Conservation (phyloP, 2,113 vertebrate species). For the Lycocorax pyrrhopterus region DNA sequence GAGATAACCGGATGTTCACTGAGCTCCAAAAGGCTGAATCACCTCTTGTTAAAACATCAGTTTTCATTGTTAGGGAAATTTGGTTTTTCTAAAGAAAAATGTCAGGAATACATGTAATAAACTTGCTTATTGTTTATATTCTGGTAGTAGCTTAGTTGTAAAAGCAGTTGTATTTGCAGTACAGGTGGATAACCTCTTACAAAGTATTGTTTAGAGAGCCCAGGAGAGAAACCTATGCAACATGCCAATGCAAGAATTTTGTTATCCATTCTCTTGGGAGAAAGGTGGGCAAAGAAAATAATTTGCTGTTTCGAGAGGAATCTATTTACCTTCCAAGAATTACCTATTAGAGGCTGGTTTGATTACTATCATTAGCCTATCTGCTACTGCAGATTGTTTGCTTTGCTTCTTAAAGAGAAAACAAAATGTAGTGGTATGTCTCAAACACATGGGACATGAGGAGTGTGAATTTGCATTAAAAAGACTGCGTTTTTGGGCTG, state of each 20-base stretch:
- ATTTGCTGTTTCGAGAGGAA: not conserved
- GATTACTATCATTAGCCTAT: not conserved
- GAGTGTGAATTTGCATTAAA: not conserved
- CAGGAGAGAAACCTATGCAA: slow-evolving; percentile 4
- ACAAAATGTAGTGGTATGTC: not conserved
- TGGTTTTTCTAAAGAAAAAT: slow-evolving; percentile 2
- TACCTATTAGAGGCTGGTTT: not conserved
- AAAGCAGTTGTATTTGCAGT: not conserved
- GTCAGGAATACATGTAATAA: not conserved
- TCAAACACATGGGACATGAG: not conserved
- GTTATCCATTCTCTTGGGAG: not conserved
- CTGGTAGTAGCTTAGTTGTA: not conserved
- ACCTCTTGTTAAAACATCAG: not conserved
- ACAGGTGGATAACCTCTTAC: not conserved
- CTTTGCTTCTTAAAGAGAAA: not conserved
- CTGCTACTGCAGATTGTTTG: not conserved
- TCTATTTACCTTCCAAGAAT: not conserved
- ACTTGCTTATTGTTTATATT: not conserved
- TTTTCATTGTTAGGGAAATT: not conserved
- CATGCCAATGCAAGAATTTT: not conserved
- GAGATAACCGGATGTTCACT: not conserved
- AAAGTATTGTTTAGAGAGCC: not conserved
- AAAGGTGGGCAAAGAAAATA: not conserved
- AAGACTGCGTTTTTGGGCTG: not conserved
- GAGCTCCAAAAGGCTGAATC: not conserved